Evolutionary conservation across 2,888 invertebrate species (phyloP).

Genomic region (Drosophila merina): DNA sequence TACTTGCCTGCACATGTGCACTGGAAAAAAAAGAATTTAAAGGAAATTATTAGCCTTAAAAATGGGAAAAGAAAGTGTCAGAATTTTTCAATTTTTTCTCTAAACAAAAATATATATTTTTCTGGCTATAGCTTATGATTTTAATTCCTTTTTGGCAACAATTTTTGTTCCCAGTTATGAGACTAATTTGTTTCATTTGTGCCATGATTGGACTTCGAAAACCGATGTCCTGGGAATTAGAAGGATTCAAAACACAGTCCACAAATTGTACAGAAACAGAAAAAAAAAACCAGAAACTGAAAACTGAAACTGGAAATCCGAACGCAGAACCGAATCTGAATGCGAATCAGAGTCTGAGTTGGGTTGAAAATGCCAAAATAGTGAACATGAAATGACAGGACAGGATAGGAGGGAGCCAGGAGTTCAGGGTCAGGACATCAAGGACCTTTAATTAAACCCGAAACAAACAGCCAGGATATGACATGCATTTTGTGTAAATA

Average conservation of each 20-base stretch:
- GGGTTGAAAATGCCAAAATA: slow-evolving; percentile 24
- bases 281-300: neutral
- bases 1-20: neutral
- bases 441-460: slow-evolving; percentile 42
- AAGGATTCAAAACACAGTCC: slow-evolving; percentile 44
- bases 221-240: slow-evolving; percentile 7
- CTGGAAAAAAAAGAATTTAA: neutral
- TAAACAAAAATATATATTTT: no score
- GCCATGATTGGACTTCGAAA: slow-evolving; percentile 5
- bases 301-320: neutral
- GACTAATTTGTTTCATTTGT: slow-evolving; percentile 29
- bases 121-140: no score
- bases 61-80: no score
- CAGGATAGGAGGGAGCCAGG: slow-evolving; percentile 4
- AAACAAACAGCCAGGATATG: slow-evolving; percentile 3
- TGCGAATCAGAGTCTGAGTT: neutral
- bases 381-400: slow-evolving; percentile 21
- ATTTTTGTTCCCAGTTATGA: neutral
- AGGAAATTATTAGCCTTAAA: no score
- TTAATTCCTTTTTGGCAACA: neutral
- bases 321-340: neutral
- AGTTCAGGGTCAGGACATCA: slow-evolving; percentile 9
- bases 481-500: slow-evolving; percentile 34
- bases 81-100: no score
- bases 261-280: slow-evolving; percentile 15